These are phyloP conservation scores for Xylocopa sonorina DNA, from an alignment of 1,140 invertebrate species.

Conservation along the genomic window DNA sequence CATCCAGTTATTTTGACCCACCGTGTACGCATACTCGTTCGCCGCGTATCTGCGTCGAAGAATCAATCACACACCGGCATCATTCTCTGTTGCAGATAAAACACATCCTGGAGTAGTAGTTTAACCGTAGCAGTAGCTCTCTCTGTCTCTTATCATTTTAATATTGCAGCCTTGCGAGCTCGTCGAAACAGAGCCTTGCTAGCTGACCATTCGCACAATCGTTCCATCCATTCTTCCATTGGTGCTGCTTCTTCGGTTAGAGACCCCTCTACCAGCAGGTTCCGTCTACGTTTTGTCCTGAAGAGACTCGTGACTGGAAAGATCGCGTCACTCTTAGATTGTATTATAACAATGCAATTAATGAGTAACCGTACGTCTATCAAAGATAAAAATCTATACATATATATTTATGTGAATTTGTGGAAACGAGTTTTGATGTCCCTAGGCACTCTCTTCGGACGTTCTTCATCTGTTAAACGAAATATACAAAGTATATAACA, in stretches of 20 bases:
- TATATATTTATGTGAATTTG: conserved; percentile 16
- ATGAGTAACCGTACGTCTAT: neutral
- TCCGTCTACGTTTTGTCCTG: neutral
- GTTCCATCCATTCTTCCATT: neutral
- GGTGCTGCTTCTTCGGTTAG: neutral
- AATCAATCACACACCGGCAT: conserved; percentile 53
- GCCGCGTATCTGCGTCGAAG: conserved; percentile 11
- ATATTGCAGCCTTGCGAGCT: conserved; percentile 59
- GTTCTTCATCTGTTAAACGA: neutral
- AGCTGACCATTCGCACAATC: neutral
- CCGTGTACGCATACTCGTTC: conserved; percentile 3
- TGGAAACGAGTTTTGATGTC: neutral
- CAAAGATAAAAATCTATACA: conserved; percentile 8
- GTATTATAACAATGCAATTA: conserved; percentile 44
- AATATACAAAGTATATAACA: neutral
- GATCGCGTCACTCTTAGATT: conserved; percentile 3
- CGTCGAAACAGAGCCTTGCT: neutral
- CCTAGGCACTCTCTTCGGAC: neutral
- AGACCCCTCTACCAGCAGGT: neutral
- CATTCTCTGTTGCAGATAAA: conserved; percentile 75
- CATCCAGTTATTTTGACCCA: conserved; percentile 28
- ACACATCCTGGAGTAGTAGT: conserved; percentile 74
- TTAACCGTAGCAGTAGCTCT: conserved; percentile 66
- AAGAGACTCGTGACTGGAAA: neutral
- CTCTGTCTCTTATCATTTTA: conserved; percentile 65